Conservation (phyloP, 2,797 vertebrate genomes). For the Gymnoscopelus microlampas region DNA sequence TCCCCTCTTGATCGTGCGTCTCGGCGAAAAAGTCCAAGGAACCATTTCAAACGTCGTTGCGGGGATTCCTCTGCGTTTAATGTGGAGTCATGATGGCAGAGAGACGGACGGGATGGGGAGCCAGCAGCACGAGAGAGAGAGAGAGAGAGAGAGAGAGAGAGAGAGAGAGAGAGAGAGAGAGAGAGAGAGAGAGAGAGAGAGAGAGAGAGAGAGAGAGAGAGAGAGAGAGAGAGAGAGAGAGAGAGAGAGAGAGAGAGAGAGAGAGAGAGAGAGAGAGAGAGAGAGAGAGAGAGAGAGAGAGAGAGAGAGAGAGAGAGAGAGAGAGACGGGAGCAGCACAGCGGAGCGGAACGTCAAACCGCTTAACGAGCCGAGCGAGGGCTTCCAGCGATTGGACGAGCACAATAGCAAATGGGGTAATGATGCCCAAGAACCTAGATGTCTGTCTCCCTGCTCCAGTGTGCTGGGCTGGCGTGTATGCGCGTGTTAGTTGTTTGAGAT, state of each 20-base stretch:
- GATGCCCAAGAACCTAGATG: conserved; percentile 64
- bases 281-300: background rate
- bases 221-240: conserved; percentile 14
- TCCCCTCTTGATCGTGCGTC: conserved; percentile 43
- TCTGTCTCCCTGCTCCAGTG: conserved; percentile 34
- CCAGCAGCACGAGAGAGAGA: conserved; percentile 45
- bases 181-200: conserved; percentile 2
- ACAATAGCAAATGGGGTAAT: conserved; percentile 72
- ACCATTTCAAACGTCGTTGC: conserved; percentile 72
- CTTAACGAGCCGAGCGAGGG: conserved; percentile 59
- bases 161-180: background rate
- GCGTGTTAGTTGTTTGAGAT: conserved; percentile 8
- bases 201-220: conserved; percentile 23
- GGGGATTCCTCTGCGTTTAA: conserved; percentile 42
- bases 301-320: conserved; percentile 21
- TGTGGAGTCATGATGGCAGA: conserved; percentile 38
- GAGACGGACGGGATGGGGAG: conserved; percentile 39
- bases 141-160: background rate
- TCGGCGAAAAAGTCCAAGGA: conserved; percentile 45
- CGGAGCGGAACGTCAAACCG: conserved; percentile 76
- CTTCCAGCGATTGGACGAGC: conserved; percentile 82
- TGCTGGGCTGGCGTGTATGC: conserved; percentile 1
- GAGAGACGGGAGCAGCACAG: conserved; percentile 66
- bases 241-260: background rate
- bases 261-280: background rate